These are phyloP conservation scores for Linurgus olivaceus DNA, from an alignment of 2,797 vertebrate species.

Conservation along the genomic window DNA sequence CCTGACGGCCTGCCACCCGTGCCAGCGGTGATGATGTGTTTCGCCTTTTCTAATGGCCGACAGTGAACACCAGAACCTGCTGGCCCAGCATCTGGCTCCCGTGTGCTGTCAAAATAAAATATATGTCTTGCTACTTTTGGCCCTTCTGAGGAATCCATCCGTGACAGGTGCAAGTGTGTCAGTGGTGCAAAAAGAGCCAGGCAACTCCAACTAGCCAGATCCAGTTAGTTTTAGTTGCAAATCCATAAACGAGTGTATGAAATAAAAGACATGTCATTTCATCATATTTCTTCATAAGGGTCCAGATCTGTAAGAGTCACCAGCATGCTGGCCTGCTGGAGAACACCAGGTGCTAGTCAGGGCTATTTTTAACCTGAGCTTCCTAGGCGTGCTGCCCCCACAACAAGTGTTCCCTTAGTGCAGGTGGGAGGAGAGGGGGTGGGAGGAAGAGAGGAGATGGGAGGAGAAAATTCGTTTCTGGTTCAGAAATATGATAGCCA, in stretches of 20 bases:
- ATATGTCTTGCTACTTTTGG: neutral
- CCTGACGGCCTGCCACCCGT: neutral
- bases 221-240: neutral
- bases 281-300: neutral
- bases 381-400: neutral
- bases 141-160: neutral
- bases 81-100: neutral
- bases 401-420: neutral
- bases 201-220: neutral
- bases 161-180: neutral
- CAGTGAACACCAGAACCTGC: neutral
- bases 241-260: neutral
- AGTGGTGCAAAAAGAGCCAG: neutral
- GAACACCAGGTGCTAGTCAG: neutral
- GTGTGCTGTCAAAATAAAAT: neutral
- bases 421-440: neutral
- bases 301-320: neutral
- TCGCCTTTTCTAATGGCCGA: neutral
- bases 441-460: neutral
- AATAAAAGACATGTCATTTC: neutral
- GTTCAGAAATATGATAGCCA: neutral
- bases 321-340: neutral
- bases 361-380: neutral
- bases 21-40: neutral
- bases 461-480: neutral